A percentile compares a stretch with the other conserved stretches of the same genome.
phyloP scores from a whole-genome alignment of 1,140 invertebrate genomes.

The Littorina saxatilis region DNA sequence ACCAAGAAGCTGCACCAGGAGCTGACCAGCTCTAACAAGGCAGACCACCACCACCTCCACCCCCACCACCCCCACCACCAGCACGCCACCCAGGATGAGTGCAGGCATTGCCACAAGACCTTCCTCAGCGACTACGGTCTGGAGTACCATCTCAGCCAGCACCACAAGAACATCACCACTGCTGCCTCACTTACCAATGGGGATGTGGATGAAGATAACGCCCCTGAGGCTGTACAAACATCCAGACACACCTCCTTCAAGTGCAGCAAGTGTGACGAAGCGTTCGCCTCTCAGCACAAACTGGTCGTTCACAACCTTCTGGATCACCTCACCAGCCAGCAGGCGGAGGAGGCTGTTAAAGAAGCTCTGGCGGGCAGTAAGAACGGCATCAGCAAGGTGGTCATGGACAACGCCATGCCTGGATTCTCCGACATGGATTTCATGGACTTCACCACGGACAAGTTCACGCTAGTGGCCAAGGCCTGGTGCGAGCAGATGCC shows the following conservation, averaged over 20 bases:
- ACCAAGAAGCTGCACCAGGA: no score
- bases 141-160: slow-evolving; percentile 83
- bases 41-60: no score
- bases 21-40: no score
- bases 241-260: background rate
- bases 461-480: slow-evolving; percentile 86
- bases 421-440: slow-evolving; percentile 87
- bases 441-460: slow-evolving; percentile 86
- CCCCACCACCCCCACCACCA: no score
- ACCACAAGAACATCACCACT: slow-evolving; percentile 74
- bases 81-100: no score
- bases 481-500: slow-evolving; percentile 83
- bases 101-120: slow-evolving; percentile 78
- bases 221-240: background rate
- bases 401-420: background rate
- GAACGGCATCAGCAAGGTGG: background rate
- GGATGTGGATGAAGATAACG: background rate
- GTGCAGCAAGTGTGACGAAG: slow-evolving; percentile 10
- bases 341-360: background rate
- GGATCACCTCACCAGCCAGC: background rate
- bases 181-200: background rate
- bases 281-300: background rate
- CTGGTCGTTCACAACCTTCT: slow-evolving; percentile 14
- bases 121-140: slow-evolving; percentile 80
- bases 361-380: background rate